Percentiles rank a stretch among this genome's conserved stretches.
Evolutionary conservation across 2,113 vertebrate genomes (phyloP).

Genomic region (Felis chaus): DNA sequence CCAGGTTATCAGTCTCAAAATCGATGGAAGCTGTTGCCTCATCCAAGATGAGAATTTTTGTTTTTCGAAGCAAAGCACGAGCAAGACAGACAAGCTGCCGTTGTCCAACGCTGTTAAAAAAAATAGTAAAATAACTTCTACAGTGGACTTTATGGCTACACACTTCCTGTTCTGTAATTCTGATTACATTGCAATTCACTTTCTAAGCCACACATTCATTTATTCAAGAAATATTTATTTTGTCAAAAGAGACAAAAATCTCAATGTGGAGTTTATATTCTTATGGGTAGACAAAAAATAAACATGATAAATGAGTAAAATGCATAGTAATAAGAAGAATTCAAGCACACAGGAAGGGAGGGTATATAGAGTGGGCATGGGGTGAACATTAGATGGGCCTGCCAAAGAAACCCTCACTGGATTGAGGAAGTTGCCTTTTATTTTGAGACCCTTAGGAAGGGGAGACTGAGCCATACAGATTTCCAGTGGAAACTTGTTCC

Average conservation of each 20-base stretch:
- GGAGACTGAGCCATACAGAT: not conserved
- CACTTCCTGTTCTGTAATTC: not conserved
- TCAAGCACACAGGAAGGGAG: not conserved
- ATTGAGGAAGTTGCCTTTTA: not conserved
- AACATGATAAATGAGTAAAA: not conserved
- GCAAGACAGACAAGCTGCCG: slow-evolving; percentile 83
- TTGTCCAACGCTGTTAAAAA: slow-evolving; percentile 78
- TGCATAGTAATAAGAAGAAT: not conserved
- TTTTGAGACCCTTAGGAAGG: not conserved
- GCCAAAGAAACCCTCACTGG: not conserved
- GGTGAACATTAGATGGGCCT: not conserved
- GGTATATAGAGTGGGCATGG: not conserved
- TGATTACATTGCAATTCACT: not conserved
- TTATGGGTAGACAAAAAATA: not conserved
- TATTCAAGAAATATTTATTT: not conserved
- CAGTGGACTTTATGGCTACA: not conserved
- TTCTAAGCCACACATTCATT: not conserved
- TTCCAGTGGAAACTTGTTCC: not conserved
- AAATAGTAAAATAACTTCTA: slow-evolving; percentile 30
- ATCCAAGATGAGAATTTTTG: slow-evolving; percentile 83
- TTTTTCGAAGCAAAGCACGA: slow-evolving; percentile 78
- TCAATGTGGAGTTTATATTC: not conserved
- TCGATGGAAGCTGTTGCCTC: slow-evolving; percentile 80
- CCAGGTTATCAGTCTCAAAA: slow-evolving; percentile 76
- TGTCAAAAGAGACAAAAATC: not conserved